phyloP scores from a whole-genome alignment of 2,888 invertebrate genomes.

The Hemithea aestivaria region DNA sequence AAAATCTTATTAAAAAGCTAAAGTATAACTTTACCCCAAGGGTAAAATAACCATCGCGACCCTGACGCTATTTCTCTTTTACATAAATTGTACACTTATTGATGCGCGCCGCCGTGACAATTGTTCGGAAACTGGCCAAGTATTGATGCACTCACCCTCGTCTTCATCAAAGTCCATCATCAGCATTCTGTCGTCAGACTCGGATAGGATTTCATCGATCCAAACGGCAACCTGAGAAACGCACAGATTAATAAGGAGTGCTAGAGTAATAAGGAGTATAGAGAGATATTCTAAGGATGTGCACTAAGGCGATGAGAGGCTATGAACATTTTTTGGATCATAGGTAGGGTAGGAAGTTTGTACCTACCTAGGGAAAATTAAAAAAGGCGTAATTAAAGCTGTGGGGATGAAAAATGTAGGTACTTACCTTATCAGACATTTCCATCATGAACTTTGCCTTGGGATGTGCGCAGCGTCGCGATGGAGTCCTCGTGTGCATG shows the following conservation, averaged over 20 bases:
- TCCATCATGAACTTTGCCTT: constrained; percentile 66
- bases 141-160: constrained; percentile 46
- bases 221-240: constrained; percentile 59
- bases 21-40: no score
- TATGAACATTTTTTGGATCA: no score
- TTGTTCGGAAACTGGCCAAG: constrained; percentile 31
- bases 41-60: no score
- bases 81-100: no score
- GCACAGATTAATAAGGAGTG: not conserved
- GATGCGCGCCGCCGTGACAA: constrained; percentile 43
- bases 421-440: constrained; percentile 63
- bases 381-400: no score
- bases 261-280: no score
- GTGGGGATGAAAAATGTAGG: not conserved
- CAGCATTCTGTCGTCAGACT: constrained; percentile 69
- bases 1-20: no score
- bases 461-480: constrained; percentile 42
- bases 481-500: constrained; percentile 52
- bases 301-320: no score
- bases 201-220: constrained; percentile 66
- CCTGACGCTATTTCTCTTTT: no score
- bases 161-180: constrained; percentile 75
- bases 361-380: no score
- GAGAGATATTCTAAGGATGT: no score
- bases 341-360: no score